Evolutionary conservation across 2,113 vertebrate species (phyloP), one percentile per base, ranked within the genome.

Genomic region (Eclectus roratus): DNA sequence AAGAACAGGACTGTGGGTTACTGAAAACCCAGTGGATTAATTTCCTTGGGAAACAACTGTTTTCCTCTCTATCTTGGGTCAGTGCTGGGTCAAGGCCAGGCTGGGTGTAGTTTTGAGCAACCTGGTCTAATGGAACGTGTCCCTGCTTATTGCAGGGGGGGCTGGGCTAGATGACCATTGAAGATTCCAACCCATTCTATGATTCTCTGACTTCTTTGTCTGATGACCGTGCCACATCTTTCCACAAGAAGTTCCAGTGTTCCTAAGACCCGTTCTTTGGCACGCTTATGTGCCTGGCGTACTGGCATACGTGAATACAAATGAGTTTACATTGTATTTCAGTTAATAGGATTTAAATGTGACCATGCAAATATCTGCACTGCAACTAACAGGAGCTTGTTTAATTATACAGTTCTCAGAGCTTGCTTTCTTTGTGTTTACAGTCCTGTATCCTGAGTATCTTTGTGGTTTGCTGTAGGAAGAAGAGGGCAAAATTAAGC

Each of bases 291-390:
- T 50, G 55, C 15, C 83, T 79, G 55, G 55, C 47, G 33, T 8
- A 18, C 55, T 44, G 39, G 65, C 83, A 93, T 86, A 84, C 7
- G 71, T 80, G 77, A 97, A 94, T 90, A 89, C 8, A 89, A 96
- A 97, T 76, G 55, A 84, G 61, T 84, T 94, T 89, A 87, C 44
- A 72, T 7, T 69, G 66, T 84, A 47, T 84, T 93, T 91, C 65
- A 17, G 39, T 84, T 84, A 92, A 94, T 52, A 81, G 35, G 69
- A 91, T 85, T 93, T 85, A 91, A 93, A 93, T 60, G 52, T 20
- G 27, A 95, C 60, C 5, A 0, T 81, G 73, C 55, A 94, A 94
- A 93, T 93, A 81, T 56, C 52, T 13, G 3, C 70, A 49, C 24
- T 27, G 56, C 61, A 89, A 85, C 47, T 81, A 87, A 91, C 69